These are phyloP conservation scores for Triplophysa siluroides DNA, from an alignment of 2,113 vertebrate species.

Conservation along the genomic window DNA sequence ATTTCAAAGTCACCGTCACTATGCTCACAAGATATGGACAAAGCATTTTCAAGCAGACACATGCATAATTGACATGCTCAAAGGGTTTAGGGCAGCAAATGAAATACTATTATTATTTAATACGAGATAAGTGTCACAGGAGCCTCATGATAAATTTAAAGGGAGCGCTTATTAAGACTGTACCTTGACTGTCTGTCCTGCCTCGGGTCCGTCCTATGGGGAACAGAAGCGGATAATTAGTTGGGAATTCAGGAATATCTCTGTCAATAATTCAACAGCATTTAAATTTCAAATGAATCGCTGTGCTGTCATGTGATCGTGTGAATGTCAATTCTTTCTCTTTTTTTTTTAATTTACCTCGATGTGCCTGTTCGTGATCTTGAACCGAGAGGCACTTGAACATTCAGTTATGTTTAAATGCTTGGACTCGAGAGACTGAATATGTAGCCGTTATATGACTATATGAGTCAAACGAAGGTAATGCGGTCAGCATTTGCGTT, in stretches of 20 bases:
- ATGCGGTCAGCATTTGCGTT: no score
- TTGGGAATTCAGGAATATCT: constrained; percentile 70
- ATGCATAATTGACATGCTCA: constrained; percentile 66
- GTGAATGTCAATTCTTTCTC: constrained; percentile 40
- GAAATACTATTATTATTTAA: constrained; percentile 75
- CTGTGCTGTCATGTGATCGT: constrained; percentile 34
- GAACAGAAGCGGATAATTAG: constrained; percentile 66
- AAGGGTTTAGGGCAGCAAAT: constrained; percentile 66
- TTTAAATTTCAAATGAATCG: constrained; percentile 71
- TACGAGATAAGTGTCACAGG: constrained; percentile 69
- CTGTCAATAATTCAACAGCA: constrained; percentile 76
- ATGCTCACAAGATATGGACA: constrained; percentile 48
- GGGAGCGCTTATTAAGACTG: constrained; percentile 75
- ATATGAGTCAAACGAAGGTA: no score
- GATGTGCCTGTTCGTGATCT: constrained; percentile 15
- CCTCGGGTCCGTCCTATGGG: constrained; percentile 87
- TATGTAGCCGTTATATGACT: no score
- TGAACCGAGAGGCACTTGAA: neutral
- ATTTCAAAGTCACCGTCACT: constrained; percentile 18
- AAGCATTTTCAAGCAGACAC: constrained; percentile 56
- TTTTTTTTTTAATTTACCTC: constrained; percentile 3
- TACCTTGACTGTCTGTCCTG: constrained; percentile 94
- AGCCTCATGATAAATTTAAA: constrained; percentile 72
- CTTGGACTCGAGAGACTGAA: neutral
- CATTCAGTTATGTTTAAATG: neutral